These are phyloP conservation scores for Oeneis ivallda DNA, from an alignment of 2,888 invertebrate species.

Conservation along the genomic window DNA sequence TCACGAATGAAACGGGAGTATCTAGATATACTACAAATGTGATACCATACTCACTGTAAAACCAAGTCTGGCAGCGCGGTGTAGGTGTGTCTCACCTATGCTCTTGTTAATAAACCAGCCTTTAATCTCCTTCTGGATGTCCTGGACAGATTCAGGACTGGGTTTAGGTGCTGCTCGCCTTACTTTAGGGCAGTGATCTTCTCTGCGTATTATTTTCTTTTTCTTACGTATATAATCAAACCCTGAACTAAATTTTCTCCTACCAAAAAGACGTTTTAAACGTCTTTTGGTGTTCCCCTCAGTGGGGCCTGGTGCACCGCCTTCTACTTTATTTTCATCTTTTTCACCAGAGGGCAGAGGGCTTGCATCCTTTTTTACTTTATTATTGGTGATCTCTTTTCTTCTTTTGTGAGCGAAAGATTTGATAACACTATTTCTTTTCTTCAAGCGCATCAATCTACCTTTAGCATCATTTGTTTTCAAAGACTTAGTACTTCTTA, in stretches of 20 bases:
- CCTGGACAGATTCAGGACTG: constrained; percentile 86
- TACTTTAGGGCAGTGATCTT: constrained; percentile 72
- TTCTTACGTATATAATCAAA: constrained; percentile 95
- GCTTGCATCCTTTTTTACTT: constrained; percentile 62
- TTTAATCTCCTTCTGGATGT: constrained; percentile 92
- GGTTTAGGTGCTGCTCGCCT: constrained; percentile 76
- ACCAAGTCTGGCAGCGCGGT: constrained; percentile 94
- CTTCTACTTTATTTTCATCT: constrained; percentile 67
- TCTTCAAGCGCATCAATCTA: constrained; percentile 70
- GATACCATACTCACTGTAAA: constrained; percentile 85
- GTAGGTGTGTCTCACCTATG: constrained; percentile 95
- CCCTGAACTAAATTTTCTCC: constrained; percentile 90
- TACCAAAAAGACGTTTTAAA: constrained; percentile 84
- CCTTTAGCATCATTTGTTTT: constrained; percentile 75
- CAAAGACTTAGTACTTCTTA: constrained; percentile 72
- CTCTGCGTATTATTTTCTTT: constrained; percentile 86
- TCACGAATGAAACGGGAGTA: not conserved
- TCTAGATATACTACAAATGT: constrained; percentile 16
- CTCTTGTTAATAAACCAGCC: constrained; percentile 97
- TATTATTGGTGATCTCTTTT: constrained; percentile 63
- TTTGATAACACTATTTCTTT: constrained; percentile 74
- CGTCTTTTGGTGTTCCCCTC: constrained; percentile 77
- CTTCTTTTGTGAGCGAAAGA: constrained; percentile 67
- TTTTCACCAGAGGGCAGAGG: constrained; percentile 67
- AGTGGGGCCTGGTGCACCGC: constrained; percentile 50